Percentiles rank a stretch among this genome's conserved stretches.
phyloP scores from a whole-genome alignment of 2,113 vertebrate genomes.

The Lutjanus erythropterus region DNA sequence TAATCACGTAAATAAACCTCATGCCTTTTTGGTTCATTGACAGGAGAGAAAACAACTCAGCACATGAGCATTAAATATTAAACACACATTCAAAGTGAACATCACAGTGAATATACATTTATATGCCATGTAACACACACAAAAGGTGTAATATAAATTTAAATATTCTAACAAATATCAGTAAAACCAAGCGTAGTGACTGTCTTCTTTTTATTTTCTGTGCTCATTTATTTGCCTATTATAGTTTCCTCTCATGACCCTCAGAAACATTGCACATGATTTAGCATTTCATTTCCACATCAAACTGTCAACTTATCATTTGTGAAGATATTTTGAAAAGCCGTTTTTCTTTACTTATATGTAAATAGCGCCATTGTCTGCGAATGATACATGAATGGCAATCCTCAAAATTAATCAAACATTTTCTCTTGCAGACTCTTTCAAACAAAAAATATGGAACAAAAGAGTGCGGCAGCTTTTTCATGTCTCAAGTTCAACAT shows the following conservation, averaged over 20 bases:
- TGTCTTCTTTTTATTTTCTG: not conserved
- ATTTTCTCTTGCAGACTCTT: slow-evolving; percentile 5
- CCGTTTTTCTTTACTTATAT: slow-evolving; percentile 29
- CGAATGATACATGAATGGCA: slow-evolving; percentile 26
- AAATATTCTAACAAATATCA: not conserved
- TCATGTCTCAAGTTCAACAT: slow-evolving; percentile 12
- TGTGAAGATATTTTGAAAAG: slow-evolving; percentile 15
- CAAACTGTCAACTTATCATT: slow-evolving; percentile 38
- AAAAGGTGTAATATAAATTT: no score
- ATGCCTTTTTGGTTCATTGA: no score
- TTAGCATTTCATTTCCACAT: slow-evolving; percentile 56
- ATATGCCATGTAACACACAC: no score
- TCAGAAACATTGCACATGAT: slow-evolving; percentile 12
- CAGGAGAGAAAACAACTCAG: no score
- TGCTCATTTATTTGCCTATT: slow-evolving; percentile 28
- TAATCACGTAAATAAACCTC: no score
- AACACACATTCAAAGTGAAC: no score
- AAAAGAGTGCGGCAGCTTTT: slow-evolving; percentile 5
- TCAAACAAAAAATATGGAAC: slow-evolving; percentile 9
- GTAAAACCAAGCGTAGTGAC: no score
- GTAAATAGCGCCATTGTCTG: slow-evolving; percentile 40
- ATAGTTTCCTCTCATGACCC: slow-evolving; percentile 3
- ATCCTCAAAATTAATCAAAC: slow-evolving; percentile 12
- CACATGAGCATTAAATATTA: no score
- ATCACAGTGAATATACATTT: no score